Percentiles rank a stretch among this genome's conserved stretches.
Evolutionary conservation across 2,888 invertebrate genomes (phyloP).

Genomic region (Tinea semifulvella): DNA sequence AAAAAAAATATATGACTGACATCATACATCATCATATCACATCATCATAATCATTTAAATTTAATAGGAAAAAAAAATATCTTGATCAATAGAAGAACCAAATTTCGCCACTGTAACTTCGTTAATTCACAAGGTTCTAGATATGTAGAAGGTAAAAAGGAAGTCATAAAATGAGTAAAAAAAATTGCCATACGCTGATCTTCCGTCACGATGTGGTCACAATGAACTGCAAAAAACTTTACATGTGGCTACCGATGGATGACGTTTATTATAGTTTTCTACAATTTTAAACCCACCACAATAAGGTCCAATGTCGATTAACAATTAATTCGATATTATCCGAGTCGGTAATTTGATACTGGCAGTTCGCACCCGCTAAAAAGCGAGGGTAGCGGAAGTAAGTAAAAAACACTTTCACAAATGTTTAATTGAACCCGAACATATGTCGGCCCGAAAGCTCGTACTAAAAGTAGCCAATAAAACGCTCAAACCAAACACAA

Average conservation of each 20-base stretch:
- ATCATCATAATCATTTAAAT: too few species aligned
- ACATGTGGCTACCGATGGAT: conserved; percentile 60
- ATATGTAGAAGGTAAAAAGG: conserved; percentile 43
- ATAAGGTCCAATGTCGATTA: conserved; percentile 22
- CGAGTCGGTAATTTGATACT: conserved; percentile 52
- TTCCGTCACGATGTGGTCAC: conserved; percentile 31
- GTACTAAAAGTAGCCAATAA: not conserved
- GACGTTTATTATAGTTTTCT: conserved; percentile 5
- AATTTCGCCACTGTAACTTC: too few species aligned
- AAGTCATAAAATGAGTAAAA: conserved; percentile 39
- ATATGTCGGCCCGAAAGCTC: conserved; percentile 32
- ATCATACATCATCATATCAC: too few species aligned
- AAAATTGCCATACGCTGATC: conserved; percentile 28
- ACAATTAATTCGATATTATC: conserved; percentile 5
- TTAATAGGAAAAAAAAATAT: too few species aligned
- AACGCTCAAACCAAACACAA: too few species aligned
- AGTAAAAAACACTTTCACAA: conserved; percentile 62
- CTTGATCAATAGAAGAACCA: too few species aligned
- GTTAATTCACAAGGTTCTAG: too few species aligned
- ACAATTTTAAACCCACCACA: not conserved
- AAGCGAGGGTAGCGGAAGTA: conserved; percentile 63
- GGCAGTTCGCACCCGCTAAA: conserved; percentile 48
- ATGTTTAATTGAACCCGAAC: conserved; percentile 41
- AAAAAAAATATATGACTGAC: too few species aligned
- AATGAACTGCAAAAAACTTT: conserved; percentile 44